Conservation (phyloP, 2,888 invertebrate genomes). For the Chelonus formosanus region DNA sequence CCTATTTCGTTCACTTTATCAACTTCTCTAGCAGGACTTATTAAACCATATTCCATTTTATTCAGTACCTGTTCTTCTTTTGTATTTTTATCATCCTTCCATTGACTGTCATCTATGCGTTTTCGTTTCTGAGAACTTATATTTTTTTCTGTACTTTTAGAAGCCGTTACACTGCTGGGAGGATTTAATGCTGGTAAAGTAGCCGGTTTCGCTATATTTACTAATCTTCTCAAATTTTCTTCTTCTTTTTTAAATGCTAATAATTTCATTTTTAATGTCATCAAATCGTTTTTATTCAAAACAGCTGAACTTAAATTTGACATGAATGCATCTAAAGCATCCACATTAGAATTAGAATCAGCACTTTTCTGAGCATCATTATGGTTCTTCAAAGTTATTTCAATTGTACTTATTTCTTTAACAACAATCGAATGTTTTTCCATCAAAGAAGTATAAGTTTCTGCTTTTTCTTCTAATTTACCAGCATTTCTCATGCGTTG, state of each 20-base stretch:
- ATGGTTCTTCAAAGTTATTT: conserved; percentile 65
- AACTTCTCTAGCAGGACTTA: no score
- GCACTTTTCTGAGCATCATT: conserved; percentile 63
- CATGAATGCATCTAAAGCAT: conserved; percentile 89
- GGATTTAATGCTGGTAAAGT: conserved; percentile 68
- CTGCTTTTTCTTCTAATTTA: conserved; percentile 69
- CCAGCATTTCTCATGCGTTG: conserved; percentile 76
- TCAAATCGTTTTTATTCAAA: conserved; percentile 69
- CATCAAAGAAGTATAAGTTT: conserved; percentile 76
- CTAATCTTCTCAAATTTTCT: conserved; percentile 73
- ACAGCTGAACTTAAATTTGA: conserved; percentile 68
- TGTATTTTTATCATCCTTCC: no score
- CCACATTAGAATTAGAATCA: conserved; percentile 67
- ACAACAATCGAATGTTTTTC: conserved; percentile 69
- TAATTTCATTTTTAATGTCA: conserved; percentile 76
- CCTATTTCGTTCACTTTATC: neutral
- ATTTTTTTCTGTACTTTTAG: no score
- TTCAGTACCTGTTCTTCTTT: no score
- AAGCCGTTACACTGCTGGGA: conserved; percentile 24
- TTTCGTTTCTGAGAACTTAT: no score
- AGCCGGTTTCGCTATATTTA: conserved; percentile 79
- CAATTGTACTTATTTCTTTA: conserved; percentile 70
- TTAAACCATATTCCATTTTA: no score
- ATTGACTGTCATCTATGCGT: no score
- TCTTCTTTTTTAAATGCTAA: conserved; percentile 76